phyloP scores from a whole-genome alignment of 2,888 invertebrate species.

The Drosophila testacea region DNA sequence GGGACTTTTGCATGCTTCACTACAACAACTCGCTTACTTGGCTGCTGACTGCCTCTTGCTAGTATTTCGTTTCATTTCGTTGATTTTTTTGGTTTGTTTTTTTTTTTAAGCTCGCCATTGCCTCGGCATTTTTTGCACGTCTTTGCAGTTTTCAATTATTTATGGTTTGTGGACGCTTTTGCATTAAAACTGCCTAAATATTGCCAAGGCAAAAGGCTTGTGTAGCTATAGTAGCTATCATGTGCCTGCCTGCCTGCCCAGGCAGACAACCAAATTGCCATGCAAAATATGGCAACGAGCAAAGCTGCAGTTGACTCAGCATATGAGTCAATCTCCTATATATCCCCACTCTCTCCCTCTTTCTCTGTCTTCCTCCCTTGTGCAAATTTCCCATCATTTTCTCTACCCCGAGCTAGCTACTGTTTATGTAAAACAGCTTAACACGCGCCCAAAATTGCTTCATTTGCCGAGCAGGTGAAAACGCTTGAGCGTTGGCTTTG shows the following conservation, averaged over 20 bases:
- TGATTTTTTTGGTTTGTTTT: conserved; percentile 14
- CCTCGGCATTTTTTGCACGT: conserved; percentile 70
- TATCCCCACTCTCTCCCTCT: neutral
- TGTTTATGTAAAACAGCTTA: conserved; percentile 70
- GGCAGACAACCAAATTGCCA: conserved; percentile 62
- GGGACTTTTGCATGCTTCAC: conserved; percentile 75
- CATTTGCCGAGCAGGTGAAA: conserved; percentile 54
- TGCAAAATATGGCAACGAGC: conserved; percentile 55
- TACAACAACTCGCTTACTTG: conserved; percentile 65
- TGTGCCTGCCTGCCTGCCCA: conserved; percentile 32
- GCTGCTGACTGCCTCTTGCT: conserved; percentile 36
- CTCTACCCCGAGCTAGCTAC: conserved; percentile 13
- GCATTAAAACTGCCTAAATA: conserved; percentile 77
- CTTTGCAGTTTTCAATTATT: conserved; percentile 81
- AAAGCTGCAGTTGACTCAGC: conserved; percentile 60
- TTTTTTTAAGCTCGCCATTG: conserved; percentile 47
- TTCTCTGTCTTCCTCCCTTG: neutral
- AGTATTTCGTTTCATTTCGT: conserved; percentile 41
- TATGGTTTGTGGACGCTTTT: conserved; percentile 78
- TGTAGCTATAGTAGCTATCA: conserved; percentile 13
- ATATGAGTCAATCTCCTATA: conserved; percentile 66
- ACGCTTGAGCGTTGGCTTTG: conserved; percentile 45
- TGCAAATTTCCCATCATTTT: neutral
- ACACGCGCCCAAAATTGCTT: conserved; percentile 66
- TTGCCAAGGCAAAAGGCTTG: conserved; percentile 50